A percentile compares a stretch with the other conserved stretches of the same genome.
Evolutionary conservation across 2,113 vertebrate species (phyloP).

Genomic region (Smithornis capensis): DNA sequence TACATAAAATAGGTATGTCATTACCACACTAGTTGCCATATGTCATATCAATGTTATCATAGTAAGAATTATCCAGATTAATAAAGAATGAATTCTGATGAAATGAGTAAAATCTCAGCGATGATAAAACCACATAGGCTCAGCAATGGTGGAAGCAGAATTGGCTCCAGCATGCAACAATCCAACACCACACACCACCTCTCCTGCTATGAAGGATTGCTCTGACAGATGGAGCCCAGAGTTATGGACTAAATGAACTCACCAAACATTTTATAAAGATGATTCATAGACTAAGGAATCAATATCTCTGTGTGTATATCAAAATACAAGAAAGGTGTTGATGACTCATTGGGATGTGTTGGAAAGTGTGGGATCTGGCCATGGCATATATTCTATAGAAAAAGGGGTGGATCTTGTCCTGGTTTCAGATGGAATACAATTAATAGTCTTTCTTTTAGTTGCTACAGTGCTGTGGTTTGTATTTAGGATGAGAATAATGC

Average conservation of each 20-base stretch:
- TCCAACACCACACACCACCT: background rate
- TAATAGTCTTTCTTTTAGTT: background rate
- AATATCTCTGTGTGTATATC: background rate
- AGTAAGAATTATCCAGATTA: background rate
- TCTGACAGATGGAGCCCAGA: background rate
- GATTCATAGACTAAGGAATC: background rate
- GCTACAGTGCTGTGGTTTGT: background rate
- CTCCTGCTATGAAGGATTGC: background rate
- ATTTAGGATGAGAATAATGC: background rate
- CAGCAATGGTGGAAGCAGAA: background rate
- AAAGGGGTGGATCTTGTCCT: background rate
- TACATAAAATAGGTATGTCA: background rate
- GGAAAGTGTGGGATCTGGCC: background rate
- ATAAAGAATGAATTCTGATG: background rate
- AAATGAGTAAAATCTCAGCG: background rate
- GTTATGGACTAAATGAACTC: background rate
- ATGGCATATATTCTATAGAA: background rate
- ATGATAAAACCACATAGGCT: background rate
- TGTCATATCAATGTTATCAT: background rate
- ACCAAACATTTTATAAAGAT: background rate
- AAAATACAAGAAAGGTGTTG: background rate
- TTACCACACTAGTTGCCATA: too few species aligned
- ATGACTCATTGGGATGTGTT: background rate
- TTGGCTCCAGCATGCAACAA: background rate
- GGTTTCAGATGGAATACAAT: background rate